These are phyloP conservation scores for Sebastes baramenuke DNA, from an alignment of 2,797 vertebrate species.

Conservation along the genomic window DNA sequence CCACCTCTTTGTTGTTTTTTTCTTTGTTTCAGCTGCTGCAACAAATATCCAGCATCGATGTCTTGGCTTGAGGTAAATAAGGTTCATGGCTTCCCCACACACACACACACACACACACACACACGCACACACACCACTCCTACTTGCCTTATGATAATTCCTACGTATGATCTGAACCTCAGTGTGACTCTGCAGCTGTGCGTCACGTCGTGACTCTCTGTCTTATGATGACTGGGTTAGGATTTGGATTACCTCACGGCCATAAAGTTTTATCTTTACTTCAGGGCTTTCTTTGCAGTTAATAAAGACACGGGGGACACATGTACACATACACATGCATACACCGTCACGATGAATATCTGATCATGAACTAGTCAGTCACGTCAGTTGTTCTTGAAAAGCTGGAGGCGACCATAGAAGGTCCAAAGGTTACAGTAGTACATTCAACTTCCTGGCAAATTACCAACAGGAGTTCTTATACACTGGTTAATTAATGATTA, in stretches of 20 bases:
- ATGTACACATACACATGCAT: background rate
- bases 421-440: background rate
- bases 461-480: background rate
- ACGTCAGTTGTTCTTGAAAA: background rate
- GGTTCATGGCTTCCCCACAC: background rate
- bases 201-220: background rate
- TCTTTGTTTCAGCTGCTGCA: conserved; percentile 52
- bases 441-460: background rate
- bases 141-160: conserved; percentile 13
- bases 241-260: background rate
- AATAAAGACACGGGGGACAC: background rate
- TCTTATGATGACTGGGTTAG: conserved; percentile 6
- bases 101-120: conserved; percentile 1
- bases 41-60: conserved; percentile 66
- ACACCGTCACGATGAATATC: background rate
- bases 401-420: background rate
- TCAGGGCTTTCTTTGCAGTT: conserved; percentile 14
- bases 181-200: background rate
- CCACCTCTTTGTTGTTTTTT: conserved; percentile 1
- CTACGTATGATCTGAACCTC: conserved; percentile 1
- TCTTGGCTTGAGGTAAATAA: conserved; percentile 75
- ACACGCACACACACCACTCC: background rate
- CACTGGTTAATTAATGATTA: background rate
- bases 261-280: conserved; percentile 18
- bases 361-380: background rate